Base-by-base conservation (phyloP, 2,113 vertebrate species). In the Casuarius casuarius region DNA sequence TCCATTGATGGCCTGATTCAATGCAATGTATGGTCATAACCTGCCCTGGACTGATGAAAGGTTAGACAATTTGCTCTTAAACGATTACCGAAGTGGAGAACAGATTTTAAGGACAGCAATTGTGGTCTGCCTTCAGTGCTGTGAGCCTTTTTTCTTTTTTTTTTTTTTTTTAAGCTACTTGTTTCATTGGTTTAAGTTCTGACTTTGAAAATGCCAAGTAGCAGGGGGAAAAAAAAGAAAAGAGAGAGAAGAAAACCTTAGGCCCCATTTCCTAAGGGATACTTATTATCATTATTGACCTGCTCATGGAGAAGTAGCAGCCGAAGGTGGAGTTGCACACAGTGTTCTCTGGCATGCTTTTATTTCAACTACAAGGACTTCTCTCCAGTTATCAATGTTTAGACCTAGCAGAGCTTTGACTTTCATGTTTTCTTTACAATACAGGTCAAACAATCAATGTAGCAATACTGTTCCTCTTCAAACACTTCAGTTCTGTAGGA, bases 401-500 rank as follows among this genome's bases (percentile, higher is more conserved):
- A 31, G 91, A 89, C 51, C 85, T 93, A 96, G 73, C 91, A 97
- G 48, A 97, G 95, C 89, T 97, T 91, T 94, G 94, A 95, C 96
- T 98, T 97, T 93, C 89, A 79, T 92, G 91, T 90, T 97, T 95
- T 72, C 61, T 96, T 97, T 98, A 94, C 95, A 95, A 92, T 93
- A 92, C 54, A 71, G 81, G 94, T 97, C 96, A 97, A 79, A 56
- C 91, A 96, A 94, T 96, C 86, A 96, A 89, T 89, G 83, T 42
- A 94, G 73, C 63, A 76, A 81, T 84, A 87, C 89, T 75, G 58
- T 91, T 97, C 38, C 85, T 94, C 92, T 86, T 78, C 52, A 52
- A 90, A 92, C 70, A 59, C 71, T 97, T 94, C 40, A 63, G 49
- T 92, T 97, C 83, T 93, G 23, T 42, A 89, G 54, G 86, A 70